Evolutionary conservation across 2,113 vertebrate genomes (phyloP).

Genomic region (Carollia perspicillata): DNA sequence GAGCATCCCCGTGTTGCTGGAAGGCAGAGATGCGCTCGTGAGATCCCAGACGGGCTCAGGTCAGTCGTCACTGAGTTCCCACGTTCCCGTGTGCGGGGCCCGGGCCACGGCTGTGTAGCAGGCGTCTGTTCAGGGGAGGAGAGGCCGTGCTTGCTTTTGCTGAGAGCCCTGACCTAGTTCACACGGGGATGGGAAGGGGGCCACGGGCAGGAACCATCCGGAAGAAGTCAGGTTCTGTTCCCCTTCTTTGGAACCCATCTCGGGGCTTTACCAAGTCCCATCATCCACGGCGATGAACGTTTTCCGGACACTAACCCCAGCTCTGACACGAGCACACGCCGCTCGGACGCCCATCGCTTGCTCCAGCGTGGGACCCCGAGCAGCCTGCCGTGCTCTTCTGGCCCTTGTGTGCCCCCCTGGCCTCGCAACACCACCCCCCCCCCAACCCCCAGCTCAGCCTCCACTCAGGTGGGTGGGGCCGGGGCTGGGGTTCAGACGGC

Average conservation of each 20-base stretch:
- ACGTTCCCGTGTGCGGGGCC: background rate
- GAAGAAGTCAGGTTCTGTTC: background rate
- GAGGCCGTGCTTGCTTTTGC: background rate
- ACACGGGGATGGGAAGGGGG: background rate
- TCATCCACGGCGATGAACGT: fast-evolving
- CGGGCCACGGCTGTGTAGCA: fast-evolving
- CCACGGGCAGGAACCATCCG: background rate
- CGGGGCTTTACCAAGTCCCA: background rate
- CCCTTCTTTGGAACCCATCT: background rate
- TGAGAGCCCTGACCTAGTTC: background rate
- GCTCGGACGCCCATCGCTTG: fast-evolving
- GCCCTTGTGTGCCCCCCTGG: background rate
- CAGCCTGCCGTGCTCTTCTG: background rate
- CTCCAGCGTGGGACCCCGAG: background rate
- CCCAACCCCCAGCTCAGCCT: background rate
- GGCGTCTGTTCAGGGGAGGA: background rate
- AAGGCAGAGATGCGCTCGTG: constrained; percentile 91
- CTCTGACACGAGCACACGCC: background rate
- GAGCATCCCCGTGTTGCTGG: constrained; percentile 89
- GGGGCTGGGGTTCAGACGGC: background rate
- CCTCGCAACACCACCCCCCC: background rate
- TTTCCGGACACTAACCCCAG: background rate
- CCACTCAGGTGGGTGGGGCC: background rate
- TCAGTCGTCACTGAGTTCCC: constrained; percentile 69
- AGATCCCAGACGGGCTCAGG: constrained; percentile 98